Conservation (phyloP, 2,888 invertebrate species). For the Ennomos erosarius region DNA sequence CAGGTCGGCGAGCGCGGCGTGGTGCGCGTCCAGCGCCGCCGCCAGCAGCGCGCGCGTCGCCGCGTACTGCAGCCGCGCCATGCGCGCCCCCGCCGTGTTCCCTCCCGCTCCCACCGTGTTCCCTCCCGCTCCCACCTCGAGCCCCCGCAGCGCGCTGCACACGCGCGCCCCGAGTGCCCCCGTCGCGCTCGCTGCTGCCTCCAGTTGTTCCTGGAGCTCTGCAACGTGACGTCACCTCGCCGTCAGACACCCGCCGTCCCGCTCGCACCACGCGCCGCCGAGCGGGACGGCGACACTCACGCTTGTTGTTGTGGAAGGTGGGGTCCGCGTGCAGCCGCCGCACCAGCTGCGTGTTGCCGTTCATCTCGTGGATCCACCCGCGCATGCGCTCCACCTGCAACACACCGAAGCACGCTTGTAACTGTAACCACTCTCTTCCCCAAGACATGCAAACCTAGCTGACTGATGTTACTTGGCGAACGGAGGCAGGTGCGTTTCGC, state of each 20-base stretch:
- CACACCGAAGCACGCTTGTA: background rate
- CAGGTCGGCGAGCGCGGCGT: constrained; percentile 79
- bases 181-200: constrained; percentile 81
- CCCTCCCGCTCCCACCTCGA: constrained; percentile 60
- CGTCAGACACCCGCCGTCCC: background rate
- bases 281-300: constrained; percentile 50
- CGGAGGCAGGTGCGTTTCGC: too few relatives aligned
- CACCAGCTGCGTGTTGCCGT: constrained; percentile 76
- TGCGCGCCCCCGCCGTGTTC: constrained; percentile 44
- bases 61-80: constrained; percentile 70
- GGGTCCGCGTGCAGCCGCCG: constrained; percentile 85
- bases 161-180: constrained; percentile 80
- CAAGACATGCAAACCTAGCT: too few relatives aligned
- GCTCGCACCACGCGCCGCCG: background rate
- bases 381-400: constrained; percentile 79
- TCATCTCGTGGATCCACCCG: constrained; percentile 79
- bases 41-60: constrained; percentile 76
- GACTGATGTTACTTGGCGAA: too few relatives aligned
- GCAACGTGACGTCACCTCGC: constrained; percentile 23
- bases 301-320: constrained; percentile 71
- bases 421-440: too few relatives aligned
- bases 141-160: constrained; percentile 82
- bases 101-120: constrained; percentile 37
- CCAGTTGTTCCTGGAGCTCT: constrained; percentile 87
- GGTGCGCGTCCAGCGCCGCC: constrained; percentile 81